These are phyloP conservation scores for Condylostylus longicornis DNA, from an alignment of 1,140 invertebrate genomes.

Conservation along the genomic window DNA sequence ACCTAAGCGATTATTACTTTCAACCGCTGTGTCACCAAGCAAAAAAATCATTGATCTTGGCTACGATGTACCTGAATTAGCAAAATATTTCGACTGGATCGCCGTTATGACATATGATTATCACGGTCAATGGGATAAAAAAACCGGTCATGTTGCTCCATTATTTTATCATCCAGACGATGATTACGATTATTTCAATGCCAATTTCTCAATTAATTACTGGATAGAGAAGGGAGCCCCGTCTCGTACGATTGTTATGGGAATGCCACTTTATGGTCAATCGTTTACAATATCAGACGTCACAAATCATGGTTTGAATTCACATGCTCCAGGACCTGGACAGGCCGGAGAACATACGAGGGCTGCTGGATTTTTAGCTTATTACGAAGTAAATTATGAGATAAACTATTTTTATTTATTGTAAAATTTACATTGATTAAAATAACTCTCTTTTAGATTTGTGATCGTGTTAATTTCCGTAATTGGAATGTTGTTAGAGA, in stretches of 20 bases:
- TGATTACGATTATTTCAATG: conserved; percentile 52
- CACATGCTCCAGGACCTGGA: conserved; percentile 56
- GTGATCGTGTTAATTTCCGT: conserved; percentile 54
- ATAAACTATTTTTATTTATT: conserved; percentile 2
- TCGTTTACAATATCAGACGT: conserved; percentile 51
- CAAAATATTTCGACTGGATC: conserved; percentile 67
- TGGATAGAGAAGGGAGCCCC: conserved; percentile 74
- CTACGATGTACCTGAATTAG: conserved; percentile 61
- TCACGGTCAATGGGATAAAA: conserved; percentile 81
- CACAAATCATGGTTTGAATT: conserved; percentile 50
- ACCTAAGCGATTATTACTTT: conserved; percentile 56
- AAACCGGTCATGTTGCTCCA: conserved; percentile 75
- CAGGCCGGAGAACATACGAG: conserved; percentile 65
- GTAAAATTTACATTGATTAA: not conserved
- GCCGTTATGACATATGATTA: conserved; percentile 82
- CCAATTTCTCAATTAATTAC: conserved; percentile 74
- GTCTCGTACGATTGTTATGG: conserved; percentile 65
- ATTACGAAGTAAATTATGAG: conserved; percentile 53
- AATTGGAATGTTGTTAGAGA: conserved; percentile 71
- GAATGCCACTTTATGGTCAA: conserved; percentile 82
- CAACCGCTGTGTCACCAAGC: conserved; percentile 72
- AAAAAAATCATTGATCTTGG: conserved; percentile 76
- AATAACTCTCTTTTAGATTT: conserved; percentile 42
- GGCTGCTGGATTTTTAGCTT: conserved; percentile 72
- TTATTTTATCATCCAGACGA: conserved; percentile 66